Base-by-base conservation (phyloP, 2,888 invertebrate species). In the Agrochola macilenta region DNA sequence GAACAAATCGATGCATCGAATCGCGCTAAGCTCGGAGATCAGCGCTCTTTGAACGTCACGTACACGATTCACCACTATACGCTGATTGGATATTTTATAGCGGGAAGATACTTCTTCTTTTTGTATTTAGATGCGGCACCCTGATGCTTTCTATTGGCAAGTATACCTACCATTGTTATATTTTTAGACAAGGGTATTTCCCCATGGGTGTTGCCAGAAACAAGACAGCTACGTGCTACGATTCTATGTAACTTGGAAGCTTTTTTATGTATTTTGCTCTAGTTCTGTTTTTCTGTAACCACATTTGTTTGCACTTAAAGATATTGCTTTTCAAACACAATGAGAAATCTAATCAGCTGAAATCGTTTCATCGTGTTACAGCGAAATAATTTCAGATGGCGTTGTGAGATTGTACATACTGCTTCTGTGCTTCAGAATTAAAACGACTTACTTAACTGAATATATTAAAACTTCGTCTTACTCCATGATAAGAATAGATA, bases 41-140 rank as follows among this genome's bases (percentile, higher is more conserved):
- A 88, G 85, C 76, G 82, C 80, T 83, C 83, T 84, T 84, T 83
- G 84, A 80, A 81, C 79, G 86, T 86, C 91, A 91, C 90, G 89
- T 91, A 89, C 86, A 72, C 78, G 78, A 76, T 83, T 85, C 84
- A 54, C 82, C 74, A 84, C 82, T 88, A 90, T 84, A 81, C 86
- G 79, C 83, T 89, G 90, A 91, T 91, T 91, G 88, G 90, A 86
- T 88, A 89, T 90, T 90, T 90, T 90, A 90, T 84, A 82, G 80
- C 79, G 61, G 23, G 63, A n/a, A 71, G 70, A 82, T 83, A 72
- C 72, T 78, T 75, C 65, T 86, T 66, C 61, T 86, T 83, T 82
- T 72, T 82, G 69, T 82, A 74, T 76, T 64, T 65, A 72, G 61
- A 83, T 63, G 79, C 57, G 71, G 9, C 7, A 35, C 17, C 26